Evolutionary conservation across 2,797 vertebrate genomes (phyloP).

Genomic region (Taenioides sp.): DNA sequence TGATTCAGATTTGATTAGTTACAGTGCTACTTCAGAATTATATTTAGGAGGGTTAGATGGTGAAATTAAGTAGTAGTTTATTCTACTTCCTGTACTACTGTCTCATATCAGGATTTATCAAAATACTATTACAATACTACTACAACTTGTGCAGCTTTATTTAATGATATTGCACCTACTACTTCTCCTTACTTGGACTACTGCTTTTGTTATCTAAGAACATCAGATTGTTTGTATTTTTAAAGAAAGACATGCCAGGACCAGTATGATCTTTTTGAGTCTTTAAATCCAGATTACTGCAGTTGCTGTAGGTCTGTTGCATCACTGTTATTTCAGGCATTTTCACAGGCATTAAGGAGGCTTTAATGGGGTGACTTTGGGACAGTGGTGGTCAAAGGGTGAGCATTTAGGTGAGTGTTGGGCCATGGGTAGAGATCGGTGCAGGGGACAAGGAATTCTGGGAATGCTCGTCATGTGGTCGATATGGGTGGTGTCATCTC

Average conservation of each 20-base stretch:
- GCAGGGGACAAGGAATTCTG: slow-evolving; percentile 75
- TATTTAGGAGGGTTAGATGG: neutral
- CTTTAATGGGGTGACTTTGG: slow-evolving; percentile 21
- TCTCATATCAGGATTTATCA: neutral
- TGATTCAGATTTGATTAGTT: too few relatives aligned
- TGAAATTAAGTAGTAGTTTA: neutral
- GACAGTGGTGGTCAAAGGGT: slow-evolving; percentile 18
- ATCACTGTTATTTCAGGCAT: slow-evolving; percentile 16
- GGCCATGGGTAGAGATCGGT: slow-evolving; percentile 69
- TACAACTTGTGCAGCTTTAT: too few relatives aligned
- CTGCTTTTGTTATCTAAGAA: too few relatives aligned
- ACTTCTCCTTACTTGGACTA: too few relatives aligned
- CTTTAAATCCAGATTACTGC: neutral
- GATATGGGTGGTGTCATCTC: slow-evolving; percentile 38
- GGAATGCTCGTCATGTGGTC: slow-evolving; percentile 74
- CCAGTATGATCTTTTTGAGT: neutral
- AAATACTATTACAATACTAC: neutral
- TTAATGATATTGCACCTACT: too few relatives aligned
- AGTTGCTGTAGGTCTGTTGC: neutral
- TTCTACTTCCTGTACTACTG: neutral
- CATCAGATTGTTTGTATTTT: neutral
- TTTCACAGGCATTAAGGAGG: slow-evolving; percentile 14
- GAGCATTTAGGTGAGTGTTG: slow-evolving; percentile 44
- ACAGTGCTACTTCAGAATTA: neutral
- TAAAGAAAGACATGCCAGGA: neutral